A percentile compares a stretch with the other conserved stretches of the same genome.
These are phyloP conservation scores for Physocephala rufipes DNA, from an alignment of 2,888 invertebrate genomes.

Conservation along the genomic window DNA sequence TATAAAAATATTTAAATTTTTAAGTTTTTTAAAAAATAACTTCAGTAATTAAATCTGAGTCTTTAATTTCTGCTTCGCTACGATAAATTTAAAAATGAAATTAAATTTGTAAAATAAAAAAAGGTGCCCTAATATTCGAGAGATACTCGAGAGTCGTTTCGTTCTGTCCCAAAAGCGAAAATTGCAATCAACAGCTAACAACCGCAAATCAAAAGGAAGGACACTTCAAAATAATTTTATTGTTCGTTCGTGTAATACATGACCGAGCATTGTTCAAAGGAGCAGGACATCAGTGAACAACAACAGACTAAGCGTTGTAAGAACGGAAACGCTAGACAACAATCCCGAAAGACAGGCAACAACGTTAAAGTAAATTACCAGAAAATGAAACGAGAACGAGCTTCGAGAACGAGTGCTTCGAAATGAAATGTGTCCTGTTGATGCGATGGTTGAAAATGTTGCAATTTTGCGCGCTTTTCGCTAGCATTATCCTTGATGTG, in stretches of 20 bases:
- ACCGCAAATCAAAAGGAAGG: not conserved
- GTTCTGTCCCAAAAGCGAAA: not conserved
- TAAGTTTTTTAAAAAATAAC: too few relatives aligned
- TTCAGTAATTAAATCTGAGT: constrained; percentile 24
- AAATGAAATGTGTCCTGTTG: constrained; percentile 27
- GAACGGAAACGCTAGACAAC: too few relatives aligned
- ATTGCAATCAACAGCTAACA: constrained; percentile 32
- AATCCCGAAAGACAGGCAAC: too few relatives aligned
- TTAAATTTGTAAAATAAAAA: too few relatives aligned
- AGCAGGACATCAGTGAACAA: too few relatives aligned
- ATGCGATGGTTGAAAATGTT: constrained; percentile 35
- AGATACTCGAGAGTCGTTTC: too few relatives aligned
- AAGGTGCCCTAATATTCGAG: too few relatives aligned
- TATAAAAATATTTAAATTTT: too few relatives aligned
- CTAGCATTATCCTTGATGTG: constrained; percentile 21
- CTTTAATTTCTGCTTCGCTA: not conserved
- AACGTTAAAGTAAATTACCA: not conserved
- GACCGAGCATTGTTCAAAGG: too few relatives aligned
- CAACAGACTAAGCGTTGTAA: too few relatives aligned
- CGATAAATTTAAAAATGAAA: not conserved
- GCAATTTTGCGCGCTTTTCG: constrained; percentile 26
- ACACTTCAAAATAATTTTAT: constrained; percentile 16
- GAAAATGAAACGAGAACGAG: not conserved
- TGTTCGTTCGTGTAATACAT: not conserved
- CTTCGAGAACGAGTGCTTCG: too few relatives aligned